Base-by-base conservation (phyloP, 2,797 vertebrate species). In the Sebastes ruberrimus region DNA sequence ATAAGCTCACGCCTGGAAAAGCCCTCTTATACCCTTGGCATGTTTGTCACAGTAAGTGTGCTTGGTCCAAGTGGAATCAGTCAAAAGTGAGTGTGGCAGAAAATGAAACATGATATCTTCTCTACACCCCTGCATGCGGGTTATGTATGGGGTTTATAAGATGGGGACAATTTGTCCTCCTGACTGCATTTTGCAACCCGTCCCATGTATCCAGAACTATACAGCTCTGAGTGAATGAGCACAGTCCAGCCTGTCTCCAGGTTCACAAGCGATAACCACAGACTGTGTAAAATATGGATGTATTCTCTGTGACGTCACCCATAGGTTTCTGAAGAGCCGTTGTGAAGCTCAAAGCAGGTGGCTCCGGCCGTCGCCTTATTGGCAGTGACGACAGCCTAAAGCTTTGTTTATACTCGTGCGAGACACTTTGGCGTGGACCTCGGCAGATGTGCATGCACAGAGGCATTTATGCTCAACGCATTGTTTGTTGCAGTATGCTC, bases 81-180 rank as follows among this genome's bases (percentile, higher is more conserved):
- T 78, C 27, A 71, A 27, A 22, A 75, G 49, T 4, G 16, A 71
- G 66, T 64, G 55, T 28, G 70, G 5, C 69, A 70, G 55, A 57
- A 78, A 35, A 59, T 65, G 63, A 84, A 86, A 85, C 53, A 1
- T 4, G 33, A 83, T 78, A 77, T 66, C 46, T 42, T 60, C 20
- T 65, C 64, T 63, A 28, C 71, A 63, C 57, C 38, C 75, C 33
- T 64, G 14, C 68, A 74, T 55, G 38, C 13, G 10, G 22, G 27
- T 76, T 59, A 65, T 69, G 28, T 28, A 1, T 68, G 60, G 28
- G 2, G n/a, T 65, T 62, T 73, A 10, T 27, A n/a, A 33, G 46
- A 61, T 13, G 11, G 13, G 46, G 14, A 55, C 30, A 23, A 27
- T 60, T 69, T 62, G 66, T 35, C 42, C 32, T 27, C 42, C 32